Percentiles rank a stretch among this genome's conserved stretches.
Evolutionary conservation across 1,140 invertebrate species (phyloP).

Genomic region (Trichonephila clavipes): DNA sequence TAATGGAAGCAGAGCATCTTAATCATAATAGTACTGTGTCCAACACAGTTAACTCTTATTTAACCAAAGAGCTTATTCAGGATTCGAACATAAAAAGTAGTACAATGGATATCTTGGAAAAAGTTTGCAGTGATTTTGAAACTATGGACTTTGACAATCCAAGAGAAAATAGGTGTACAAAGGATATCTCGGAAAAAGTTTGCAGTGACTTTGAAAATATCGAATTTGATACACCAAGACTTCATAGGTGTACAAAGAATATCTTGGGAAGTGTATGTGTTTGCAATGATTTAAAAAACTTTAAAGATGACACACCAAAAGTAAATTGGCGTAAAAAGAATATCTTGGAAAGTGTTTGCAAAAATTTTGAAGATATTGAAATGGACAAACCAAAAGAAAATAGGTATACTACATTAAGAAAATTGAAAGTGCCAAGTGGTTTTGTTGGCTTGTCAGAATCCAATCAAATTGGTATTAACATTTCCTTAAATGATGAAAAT

Average conservation of each 20-base stretch:
- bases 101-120: background rate
- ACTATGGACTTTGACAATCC: background rate
- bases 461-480: background rate
- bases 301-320: too few relatives aligned
- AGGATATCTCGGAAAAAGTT: background rate
- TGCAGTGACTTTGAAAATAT: conserved; percentile 24
- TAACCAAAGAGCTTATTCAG: background rate
- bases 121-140: conserved; percentile 16
- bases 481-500: background rate
- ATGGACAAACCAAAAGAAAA: background rate
- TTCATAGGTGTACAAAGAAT: too few relatives aligned
- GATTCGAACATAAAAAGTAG: background rate
- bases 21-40: background rate
- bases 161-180: background rate
- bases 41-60: background rate
- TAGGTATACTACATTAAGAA: background rate
- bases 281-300: too few relatives aligned
- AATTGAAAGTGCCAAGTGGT: background rate
- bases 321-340: too few relatives aligned
- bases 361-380: background rate
- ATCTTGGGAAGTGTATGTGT: too few relatives aligned
- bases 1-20: background rate
- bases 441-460: background rate
- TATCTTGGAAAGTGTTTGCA: too few relatives aligned
- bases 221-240: background rate